Evolutionary conservation across 2,113 vertebrate species (phyloP), one percentile per base, ranked within the genome.

Genomic region (Etia nguti): DNA sequence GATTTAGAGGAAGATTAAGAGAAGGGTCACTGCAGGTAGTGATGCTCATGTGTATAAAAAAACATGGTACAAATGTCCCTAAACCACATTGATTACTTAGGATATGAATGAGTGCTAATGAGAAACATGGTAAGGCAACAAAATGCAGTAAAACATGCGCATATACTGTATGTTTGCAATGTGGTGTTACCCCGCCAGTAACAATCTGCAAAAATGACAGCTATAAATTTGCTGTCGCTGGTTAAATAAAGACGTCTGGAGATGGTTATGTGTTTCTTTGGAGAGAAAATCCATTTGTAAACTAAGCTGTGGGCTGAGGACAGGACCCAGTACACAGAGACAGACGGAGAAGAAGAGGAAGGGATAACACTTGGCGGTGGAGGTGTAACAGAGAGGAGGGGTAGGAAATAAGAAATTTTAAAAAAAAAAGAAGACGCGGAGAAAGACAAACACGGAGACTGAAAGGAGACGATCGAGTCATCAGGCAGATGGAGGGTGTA

Each of bases 331-430:
- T 79, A 89, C 87, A 91, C 86, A 91, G 90, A 92, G 88, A 90
- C 93, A 95, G 93, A 94, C 68, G 89, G 93, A 87, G 90, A 81
- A 92, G 91, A 91, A 87, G 91, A 92, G 86, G 92, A 89, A 91
- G 84, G 88, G 89, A 93, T 91, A 91, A 94, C 91, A 91, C 90
- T 93, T 83, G 90, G 86, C 73, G 4, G 54, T 15, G 20, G 52
- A 88, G 86, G 89, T 62, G 85, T 91, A 94, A 95, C 91, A 93
- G n/a, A 92, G 88, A 65, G 85, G 84, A 89, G 80, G 80, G 88
- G 85, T 31, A 81, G 46, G 80, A 86, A 92, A 80, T 59, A 88
- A 85, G 84, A 52, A 75, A 75, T 77, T 10, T n/a, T n/a, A n/a
- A 3, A 1, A 16, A 82, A 73, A 73, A 18, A 68, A 73, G 46